These are phyloP conservation scores for Strigamia transsilvanica DNA, from an alignment of 2,888 invertebrate genomes.

Conservation along the genomic window DNA sequence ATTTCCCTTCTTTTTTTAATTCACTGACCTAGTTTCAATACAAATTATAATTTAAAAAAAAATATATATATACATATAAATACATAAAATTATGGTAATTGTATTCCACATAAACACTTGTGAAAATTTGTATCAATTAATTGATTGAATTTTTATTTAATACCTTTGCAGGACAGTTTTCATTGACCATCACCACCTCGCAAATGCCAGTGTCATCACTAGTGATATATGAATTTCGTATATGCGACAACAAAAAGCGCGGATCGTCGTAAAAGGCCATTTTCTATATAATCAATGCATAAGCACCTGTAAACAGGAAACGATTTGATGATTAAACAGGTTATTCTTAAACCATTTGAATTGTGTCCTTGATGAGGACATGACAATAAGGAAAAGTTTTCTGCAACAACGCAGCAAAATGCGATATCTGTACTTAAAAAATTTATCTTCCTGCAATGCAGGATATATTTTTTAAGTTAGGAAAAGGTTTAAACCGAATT, in stretches of 20 bases:
- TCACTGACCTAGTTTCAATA: background rate
- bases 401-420: background rate
- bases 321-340: background rate
- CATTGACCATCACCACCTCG: slow-evolving; percentile 88
- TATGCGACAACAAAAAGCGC: slow-evolving; percentile 90
- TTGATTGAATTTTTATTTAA: slow-evolving; percentile 58
- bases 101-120: slow-evolving; percentile 58
- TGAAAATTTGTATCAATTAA: slow-evolving; percentile 58
- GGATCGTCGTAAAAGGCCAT: slow-evolving; percentile 97
- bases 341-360: background rate
- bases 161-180: slow-evolving; percentile 73
- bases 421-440: background rate
- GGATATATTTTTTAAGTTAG: background rate
- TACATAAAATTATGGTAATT: too few species aligned
- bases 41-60: too few species aligned
- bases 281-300: background rate
- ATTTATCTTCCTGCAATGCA: background rate
- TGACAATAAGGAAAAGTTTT: slow-evolving; percentile 2
- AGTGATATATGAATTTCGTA: slow-evolving; percentile 92
- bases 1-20: slow-evolving; percentile 65
- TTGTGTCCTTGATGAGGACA: background rate
- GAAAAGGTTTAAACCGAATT: background rate
- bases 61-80: too few species aligned
- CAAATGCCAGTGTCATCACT: slow-evolving; percentile 95
- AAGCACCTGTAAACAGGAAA: slow-evolving; percentile 17